Conservation (phyloP, 2,113 vertebrate species). For the Periophthalmodon schlosseri region DNA sequence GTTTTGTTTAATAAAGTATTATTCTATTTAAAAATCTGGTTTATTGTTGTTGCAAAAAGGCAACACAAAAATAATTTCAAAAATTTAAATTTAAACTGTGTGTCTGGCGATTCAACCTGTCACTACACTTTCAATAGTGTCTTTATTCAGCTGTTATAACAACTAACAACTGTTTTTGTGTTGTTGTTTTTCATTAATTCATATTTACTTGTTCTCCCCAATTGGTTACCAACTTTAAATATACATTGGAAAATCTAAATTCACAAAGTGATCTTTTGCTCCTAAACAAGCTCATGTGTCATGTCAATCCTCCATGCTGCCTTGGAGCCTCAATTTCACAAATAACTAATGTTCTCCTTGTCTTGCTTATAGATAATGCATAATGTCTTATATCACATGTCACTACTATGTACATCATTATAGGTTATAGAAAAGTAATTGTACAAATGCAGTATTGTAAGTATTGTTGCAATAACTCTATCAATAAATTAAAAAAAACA, state of each 20-base stretch:
- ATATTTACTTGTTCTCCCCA: conserved; percentile 36
- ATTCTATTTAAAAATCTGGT: conserved; percentile 11
- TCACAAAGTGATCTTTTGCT: conserved; percentile 36
- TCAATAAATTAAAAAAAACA: background rate
- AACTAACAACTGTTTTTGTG: too few relatives aligned
- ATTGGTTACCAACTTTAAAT: conserved; percentile 62
- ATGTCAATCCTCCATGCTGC: conserved; percentile 4
- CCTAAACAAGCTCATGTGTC: conserved; percentile 30
- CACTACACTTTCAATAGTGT: too few relatives aligned
- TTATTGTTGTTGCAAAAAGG: conserved; percentile 17
- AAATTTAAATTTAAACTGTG: background rate
- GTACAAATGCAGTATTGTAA: too few relatives aligned
- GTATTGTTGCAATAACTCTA: background rate
- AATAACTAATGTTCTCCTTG: too few relatives aligned
- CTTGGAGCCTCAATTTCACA: too few relatives aligned
- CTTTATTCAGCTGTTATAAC: too few relatives aligned
- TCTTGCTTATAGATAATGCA: too few relatives aligned
- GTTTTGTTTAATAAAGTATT: conserved; percentile 59
- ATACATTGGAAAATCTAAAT: conserved; percentile 59
- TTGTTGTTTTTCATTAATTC: too few relatives aligned
- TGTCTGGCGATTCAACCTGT: background rate
- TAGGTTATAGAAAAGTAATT: too few relatives aligned
- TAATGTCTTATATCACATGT: too few relatives aligned
- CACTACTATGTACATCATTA: too few relatives aligned
- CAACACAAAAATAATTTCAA: background rate